A percentile compares a stretch with the other conserved stretches of the same genome.
phyloP scores from a whole-genome alignment of 2,888 invertebrate species.

The Scaptomyza reducta region DNA sequence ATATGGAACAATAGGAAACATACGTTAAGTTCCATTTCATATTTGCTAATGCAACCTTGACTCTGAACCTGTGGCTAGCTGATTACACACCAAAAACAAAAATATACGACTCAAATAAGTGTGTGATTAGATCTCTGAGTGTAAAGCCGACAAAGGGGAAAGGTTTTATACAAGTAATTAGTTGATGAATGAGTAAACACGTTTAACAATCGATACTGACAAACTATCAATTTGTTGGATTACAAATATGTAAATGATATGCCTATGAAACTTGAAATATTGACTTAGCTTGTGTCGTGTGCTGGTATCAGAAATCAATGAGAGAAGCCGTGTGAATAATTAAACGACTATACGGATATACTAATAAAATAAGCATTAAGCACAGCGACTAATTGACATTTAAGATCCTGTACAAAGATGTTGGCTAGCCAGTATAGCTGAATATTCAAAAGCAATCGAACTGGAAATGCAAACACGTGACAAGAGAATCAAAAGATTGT shows the following conservation, averaged over 20 bases:
- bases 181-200: conserved; percentile 20
- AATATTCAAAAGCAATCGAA: neutral
- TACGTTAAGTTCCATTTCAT: too few species aligned
- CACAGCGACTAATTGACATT: conserved; percentile 23
- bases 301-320: conserved; percentile 26
- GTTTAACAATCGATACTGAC: conserved; percentile 6
- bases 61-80: too few species aligned
- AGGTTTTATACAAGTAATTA: neutral
- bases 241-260: conserved; percentile 20
- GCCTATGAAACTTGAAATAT: conserved; percentile 38
- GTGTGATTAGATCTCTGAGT: neutral
- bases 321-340: neutral
- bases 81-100: too few species aligned
- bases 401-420: neutral
- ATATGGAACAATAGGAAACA: too few species aligned
- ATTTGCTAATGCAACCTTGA: too few species aligned
- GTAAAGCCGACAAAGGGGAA: neutral
- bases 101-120: neutral
- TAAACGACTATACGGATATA: conserved; percentile 19
- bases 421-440: neutral
- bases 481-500: conserved; percentile 5
- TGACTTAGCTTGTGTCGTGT: conserved; percentile 14
- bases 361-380: neutral
- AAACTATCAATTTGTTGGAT: conserved; percentile 2
- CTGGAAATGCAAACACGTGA: conserved; percentile 11